A percentile compares a stretch with the other conserved stretches of the same genome.
These are phyloP conservation scores for Phenganax subtilis DNA, from an alignment of 92 coral and sea anemone genomes.

Conservation along the genomic window DNA sequence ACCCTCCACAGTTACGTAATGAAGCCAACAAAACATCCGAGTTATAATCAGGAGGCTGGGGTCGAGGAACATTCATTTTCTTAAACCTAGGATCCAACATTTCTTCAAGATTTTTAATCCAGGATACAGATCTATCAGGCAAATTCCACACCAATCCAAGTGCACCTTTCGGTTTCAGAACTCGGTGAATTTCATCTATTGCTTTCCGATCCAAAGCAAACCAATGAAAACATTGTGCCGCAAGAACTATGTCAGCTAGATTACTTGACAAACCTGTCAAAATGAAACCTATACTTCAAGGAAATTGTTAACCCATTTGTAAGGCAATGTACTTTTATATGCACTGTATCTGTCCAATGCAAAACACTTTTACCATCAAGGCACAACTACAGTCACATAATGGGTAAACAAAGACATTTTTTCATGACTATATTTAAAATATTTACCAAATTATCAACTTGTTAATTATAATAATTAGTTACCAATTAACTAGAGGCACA, in stretches of 20 bases:
- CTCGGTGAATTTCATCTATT: constrained; percentile 71
- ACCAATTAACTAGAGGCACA: neutral
- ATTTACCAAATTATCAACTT: too few relatives aligned
- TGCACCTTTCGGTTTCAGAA: constrained; percentile 71
- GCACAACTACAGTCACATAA: too few relatives aligned
- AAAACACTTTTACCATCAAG: too few relatives aligned
- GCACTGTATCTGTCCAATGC: too few relatives aligned
- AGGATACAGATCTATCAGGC: constrained; percentile 59
- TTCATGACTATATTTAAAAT: too few relatives aligned
- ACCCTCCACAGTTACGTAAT: constrained; percentile 18
- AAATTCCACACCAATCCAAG: constrained; percentile 81
- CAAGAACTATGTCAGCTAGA: constrained; percentile 56
- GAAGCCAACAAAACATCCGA: neutral
- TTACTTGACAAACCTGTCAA: constrained; percentile 55
- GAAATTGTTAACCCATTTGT: too few relatives aligned
- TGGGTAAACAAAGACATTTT: too few relatives aligned
- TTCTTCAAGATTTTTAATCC: constrained; percentile 67
- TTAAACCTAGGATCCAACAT: constrained; percentile 38
- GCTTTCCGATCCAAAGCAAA: constrained; percentile 59
- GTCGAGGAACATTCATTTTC: neutral
- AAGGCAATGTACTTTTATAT: too few relatives aligned
- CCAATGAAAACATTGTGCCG: constrained; percentile 87
- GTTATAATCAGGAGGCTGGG: neutral
- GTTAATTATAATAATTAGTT: too few relatives aligned
- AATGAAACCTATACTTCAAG: neutral